Evolutionary conservation across 2,113 vertebrate genomes (phyloP).

Genomic region (Piprites chloris): DNA sequence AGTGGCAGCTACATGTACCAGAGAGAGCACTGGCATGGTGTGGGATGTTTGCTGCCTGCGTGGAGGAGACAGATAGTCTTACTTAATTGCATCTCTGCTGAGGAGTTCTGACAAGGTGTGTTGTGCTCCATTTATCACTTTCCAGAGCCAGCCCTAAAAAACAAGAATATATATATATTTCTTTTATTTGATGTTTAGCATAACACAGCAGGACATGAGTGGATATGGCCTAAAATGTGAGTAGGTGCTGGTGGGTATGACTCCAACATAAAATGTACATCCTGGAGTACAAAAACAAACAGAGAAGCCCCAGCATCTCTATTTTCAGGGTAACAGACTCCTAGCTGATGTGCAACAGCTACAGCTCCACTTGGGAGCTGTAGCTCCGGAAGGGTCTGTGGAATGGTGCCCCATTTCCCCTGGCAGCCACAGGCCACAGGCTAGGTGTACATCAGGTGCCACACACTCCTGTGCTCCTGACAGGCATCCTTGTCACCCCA

Average conservation of each 20-base stretch:
- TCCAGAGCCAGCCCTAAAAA: background rate
- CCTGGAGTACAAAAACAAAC: background rate
- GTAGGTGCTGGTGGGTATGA: background rate
- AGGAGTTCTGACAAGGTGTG: background rate
- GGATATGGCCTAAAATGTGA: background rate
- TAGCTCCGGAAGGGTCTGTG: accelerated
- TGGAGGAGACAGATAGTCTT: background rate
- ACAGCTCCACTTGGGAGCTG: too few species aligned
- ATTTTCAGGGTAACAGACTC: background rate
- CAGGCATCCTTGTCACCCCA: background rate
- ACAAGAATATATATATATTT: background rate
- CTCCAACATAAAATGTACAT: background rate
- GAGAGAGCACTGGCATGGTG: accelerated
- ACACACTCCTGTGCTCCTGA: background rate
- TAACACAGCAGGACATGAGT: background rate
- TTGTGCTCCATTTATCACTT: background rate
- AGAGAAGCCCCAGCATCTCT: background rate
- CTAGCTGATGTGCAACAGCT: background rate
- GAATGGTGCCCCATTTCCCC: accelerated
- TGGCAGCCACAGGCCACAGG: accelerated
- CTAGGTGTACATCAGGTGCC: background rate
- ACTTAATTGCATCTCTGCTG: background rate
- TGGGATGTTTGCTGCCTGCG: accelerated
- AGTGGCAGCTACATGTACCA: background rate
- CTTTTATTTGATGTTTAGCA: background rate